Conservation (phyloP, 2,888 invertebrate genomes). For the Yponomeuta cagnagella region DNA sequence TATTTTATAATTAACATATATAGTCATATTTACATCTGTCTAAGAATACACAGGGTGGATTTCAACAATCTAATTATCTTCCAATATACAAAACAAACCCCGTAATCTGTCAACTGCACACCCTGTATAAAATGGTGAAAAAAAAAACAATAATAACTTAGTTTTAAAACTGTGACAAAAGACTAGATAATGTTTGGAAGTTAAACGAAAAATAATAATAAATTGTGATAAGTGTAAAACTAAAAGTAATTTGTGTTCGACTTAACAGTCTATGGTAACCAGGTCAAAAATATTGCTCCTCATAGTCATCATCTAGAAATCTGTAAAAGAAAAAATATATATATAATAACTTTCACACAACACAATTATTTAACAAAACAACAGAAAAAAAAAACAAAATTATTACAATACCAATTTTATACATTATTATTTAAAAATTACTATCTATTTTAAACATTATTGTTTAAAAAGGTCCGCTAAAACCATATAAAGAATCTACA, state of each 20-base stretch:
- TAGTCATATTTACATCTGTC: conserved; percentile 2
- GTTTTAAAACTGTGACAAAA: conserved; percentile 66
- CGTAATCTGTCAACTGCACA: neutral
- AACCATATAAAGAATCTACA: no score
- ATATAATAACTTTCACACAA: neutral
- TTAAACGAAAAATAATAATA: conserved; percentile 40
- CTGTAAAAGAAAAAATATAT: conserved; percentile 42
- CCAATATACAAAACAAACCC: neutral
- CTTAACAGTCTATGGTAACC: conserved; percentile 41
- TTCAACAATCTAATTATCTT: conserved; percentile 11
- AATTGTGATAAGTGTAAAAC: conserved; percentile 3
- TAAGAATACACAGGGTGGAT: conserved; percentile 6
- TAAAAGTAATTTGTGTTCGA: conserved; percentile 22
- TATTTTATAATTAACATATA: neutral
- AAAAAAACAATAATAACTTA: conserved; percentile 11
- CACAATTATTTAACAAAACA: neutral
- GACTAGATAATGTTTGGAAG: conserved; percentile 69
- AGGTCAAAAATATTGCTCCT: conserved; percentile 30
- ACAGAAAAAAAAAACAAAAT: no score
- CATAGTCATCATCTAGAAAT: conserved; percentile 52
- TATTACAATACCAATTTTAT: no score
- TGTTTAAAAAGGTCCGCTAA: no score
- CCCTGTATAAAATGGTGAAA: conserved; percentile 8
- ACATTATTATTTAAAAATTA: no score
- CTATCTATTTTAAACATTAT: no score